Evolutionary conservation across 2,888 invertebrate genomes (phyloP), one percentile per base, ranked within the genome.

Genomic region (Endotricha flammealis): DNA sequence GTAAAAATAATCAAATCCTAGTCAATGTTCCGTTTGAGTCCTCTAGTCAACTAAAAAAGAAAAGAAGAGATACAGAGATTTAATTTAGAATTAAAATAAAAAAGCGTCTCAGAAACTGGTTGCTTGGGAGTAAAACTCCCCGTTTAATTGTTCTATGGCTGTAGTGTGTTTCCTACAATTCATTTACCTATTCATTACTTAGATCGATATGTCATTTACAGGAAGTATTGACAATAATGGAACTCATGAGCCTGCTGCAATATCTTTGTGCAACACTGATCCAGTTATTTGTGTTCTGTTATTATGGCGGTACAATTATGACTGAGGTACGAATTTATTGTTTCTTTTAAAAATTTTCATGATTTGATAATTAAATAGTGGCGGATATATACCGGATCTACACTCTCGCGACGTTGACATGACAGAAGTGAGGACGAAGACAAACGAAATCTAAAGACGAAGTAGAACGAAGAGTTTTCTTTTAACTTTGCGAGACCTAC

Each of bases 261-360:
- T 82, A 78, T 44, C 66, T 76, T 66, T 54, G 64, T 4, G 78
- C 44, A 0, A 69, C 61, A 8, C 43, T 82, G 0, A 74, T 63
- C 4, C 82, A 83, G 41, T 50, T 83, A 2, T 81, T 70, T 39
- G 47, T 82, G 12, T 80, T 66, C 45, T 82, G 82, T 43, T 53
- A 60, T 13, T 80, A 66, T 24, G 83, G 81, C 25, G 64, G 79
- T 38, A 61, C 60, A 0, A 65, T 82, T 3, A 46, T 57, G 9
- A 55, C 70, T 39, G 60, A 66, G 70, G 82, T 74, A 44, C 5
- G 31, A 27, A 32, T 27, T 25, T n/a, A 5, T 35, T 17, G 33
- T 4, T 7, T 14, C 7, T 2, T 7, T 3, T 27, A 7, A 25
- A 33, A 16, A n/a, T n/a, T n/a, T n/a, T n/a, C n/a, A n/a, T n/a